Percentiles rank a stretch among this genome's conserved stretches.
Conservation (phyloP, 2,888 invertebrate species). For the Idaea straminata region DNA sequence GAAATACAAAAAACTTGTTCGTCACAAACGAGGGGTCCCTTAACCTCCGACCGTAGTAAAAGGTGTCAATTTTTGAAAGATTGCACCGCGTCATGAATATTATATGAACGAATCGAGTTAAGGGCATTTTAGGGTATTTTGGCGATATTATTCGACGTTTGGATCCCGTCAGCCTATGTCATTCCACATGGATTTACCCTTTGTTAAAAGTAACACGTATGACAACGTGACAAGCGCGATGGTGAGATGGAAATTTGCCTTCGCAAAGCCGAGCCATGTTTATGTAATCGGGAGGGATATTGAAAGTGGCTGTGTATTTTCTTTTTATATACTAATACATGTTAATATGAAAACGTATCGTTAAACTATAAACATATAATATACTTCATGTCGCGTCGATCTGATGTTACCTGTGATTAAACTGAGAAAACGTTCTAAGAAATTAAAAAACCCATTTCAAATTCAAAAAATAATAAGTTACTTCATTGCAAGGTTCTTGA, state of each 20-base stretch:
- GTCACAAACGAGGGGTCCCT: constrained; percentile 49
- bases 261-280: constrained; percentile 40
- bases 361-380: no score
- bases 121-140: constrained; percentile 78
- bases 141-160: constrained; percentile 74
- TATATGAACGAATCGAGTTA: constrained; percentile 79
- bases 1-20: constrained; percentile 75
- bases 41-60: constrained; percentile 51
- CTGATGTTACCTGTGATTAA: no score
- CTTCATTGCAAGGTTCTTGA: no score
- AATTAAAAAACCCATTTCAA: no score
- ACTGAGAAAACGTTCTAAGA: no score
- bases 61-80: constrained; percentile 81
- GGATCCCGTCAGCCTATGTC: constrained; percentile 77
- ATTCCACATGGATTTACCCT: constrained; percentile 76
- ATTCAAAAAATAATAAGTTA: no score
- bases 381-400: no score
- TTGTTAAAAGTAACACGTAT: constrained; percentile 78
- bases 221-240: constrained; percentile 53
- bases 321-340: not conserved
- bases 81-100: constrained; percentile 78
- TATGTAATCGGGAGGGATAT: constrained; percentile 32
- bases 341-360: no score
- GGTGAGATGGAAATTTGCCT: constrained; percentile 61
- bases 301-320: constrained; percentile 19